A percentile compares a stretch with the other conserved stretches of the same genome.
These are phyloP conservation scores for Idaea straminata DNA, from an alignment of 2,888 invertebrate species.

Conservation along the genomic window DNA sequence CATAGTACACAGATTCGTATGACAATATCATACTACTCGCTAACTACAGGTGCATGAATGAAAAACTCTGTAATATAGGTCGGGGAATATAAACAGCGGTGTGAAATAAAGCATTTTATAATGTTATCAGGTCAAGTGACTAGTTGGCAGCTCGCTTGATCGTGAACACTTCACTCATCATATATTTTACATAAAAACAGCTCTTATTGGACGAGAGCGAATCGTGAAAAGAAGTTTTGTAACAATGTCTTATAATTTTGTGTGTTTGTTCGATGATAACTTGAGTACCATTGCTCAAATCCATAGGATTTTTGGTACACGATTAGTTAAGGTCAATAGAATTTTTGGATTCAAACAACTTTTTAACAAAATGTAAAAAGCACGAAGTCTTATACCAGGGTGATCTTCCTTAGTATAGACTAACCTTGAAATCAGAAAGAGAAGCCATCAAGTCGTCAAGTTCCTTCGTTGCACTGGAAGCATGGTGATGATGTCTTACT, in stretches of 20 bases:
- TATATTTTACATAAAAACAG: conserved; percentile 27
- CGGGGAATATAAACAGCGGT: conserved; percentile 39
- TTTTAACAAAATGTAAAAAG: no score
- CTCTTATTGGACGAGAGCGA: no score
- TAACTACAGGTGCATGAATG: conserved; percentile 45
- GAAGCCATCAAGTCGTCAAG: conserved; percentile 98
- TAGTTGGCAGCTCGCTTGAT: conserved; percentile 51
- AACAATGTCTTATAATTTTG: no score
- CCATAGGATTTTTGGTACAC: no score
- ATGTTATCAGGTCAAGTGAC: conserved; percentile 45
- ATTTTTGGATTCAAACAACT: no score
- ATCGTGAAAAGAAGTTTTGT: no score
- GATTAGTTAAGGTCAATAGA: no score
- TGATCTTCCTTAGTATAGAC: conserved; percentile 6
- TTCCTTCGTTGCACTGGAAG: conserved; percentile 96
- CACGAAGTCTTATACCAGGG: not conserved
- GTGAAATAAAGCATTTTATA: conserved; percentile 31
- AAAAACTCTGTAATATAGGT: conserved; percentile 40
- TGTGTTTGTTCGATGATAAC: no score
- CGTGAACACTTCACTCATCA: conserved; percentile 26
- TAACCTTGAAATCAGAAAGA: conserved; percentile 95
- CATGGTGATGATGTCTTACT: conserved; percentile 68
- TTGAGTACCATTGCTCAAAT: no score
- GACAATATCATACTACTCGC: conserved; percentile 6
- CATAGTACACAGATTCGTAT: conserved; percentile 30